Evolutionary conservation across 1,140 invertebrate genomes (phyloP), one percentile per base, ranked within the genome.

Genomic region (Augochlora pura): DNA sequence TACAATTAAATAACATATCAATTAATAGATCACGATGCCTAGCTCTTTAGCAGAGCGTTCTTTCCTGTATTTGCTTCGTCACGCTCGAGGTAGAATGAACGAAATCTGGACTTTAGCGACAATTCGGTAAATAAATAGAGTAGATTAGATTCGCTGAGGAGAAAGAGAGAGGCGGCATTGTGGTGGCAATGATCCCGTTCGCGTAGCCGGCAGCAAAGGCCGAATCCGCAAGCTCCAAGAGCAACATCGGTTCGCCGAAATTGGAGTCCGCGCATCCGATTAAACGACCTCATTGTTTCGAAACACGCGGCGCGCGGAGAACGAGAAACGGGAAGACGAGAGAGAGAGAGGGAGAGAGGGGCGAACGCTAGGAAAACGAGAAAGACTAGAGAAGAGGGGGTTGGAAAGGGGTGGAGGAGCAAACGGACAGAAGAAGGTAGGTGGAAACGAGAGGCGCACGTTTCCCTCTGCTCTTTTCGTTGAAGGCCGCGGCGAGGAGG

Each of bases 381-480:
- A n/a, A n/a, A n/a, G n/a, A n/a, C n/a, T n/a, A n/a, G n/a, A n/a
- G n/a, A n/a, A n/a, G n/a, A n/a, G n/a, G n/a, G n/a, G n/a, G n/a
- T n/a, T n/a, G n/a, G n/a, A n/a, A n/a, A n/a, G n/a, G n/a, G n/a
- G n/a, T n/a, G n/a, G n/a, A n/a, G n/a, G n/a, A n/a, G n/a, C n/a
- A n/a, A n/a, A n/a, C n/a, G n/a, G 32, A 32, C 4, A 32, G 32
- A 32, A 32, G 32, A 32, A 32, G 3, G 57, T 42, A 16, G 23
- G 25, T 3, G 52, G 14, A n/a, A 4, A 16, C 18, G 32, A 52
- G 54, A 49, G 70, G 72, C 76, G 25, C 42, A 42, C 54, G 70
- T 68, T 63, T 59, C 42, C 42, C 68, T 42, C 60, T 60, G 77
- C 78, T 71, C 62, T 86, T 79, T 77, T 84, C 77, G 72, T 66